Conservation (phyloP, 1,140 invertebrate species). For the Bombyx mori region DNA sequence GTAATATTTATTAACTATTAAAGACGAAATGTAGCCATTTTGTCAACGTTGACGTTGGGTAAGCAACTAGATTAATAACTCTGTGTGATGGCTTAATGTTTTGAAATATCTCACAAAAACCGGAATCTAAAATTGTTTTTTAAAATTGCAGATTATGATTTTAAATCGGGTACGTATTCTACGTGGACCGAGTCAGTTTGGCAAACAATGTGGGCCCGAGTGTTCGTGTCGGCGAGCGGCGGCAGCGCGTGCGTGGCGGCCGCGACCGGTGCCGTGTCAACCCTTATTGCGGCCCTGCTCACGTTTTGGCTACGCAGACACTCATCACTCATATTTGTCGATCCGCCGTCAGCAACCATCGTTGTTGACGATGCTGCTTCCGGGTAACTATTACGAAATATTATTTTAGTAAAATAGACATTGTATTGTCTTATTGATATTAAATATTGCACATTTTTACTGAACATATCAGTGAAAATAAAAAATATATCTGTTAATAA, state of each 20-base stretch:
- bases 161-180: constrained; percentile 83
- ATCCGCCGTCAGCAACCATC: constrained; percentile 10
- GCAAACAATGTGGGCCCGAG: constrained; percentile 79
- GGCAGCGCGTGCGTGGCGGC: constrained; percentile 78
- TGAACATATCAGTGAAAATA: no score
- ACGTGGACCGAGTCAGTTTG: constrained; percentile 95
- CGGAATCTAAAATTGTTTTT: no score
- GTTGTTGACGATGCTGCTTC: constrained; percentile 25
- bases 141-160: constrained; percentile 79
- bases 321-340: constrained; percentile 75
- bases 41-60: no score
- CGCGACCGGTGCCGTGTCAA: constrained; percentile 74
- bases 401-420: not conserved
- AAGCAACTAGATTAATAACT: no score
- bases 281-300: constrained; percentile 76
- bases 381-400: constrained; percentile 18
- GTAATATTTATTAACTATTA: no score
- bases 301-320: constrained; percentile 80
- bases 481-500: no score
- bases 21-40: no score
- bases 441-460: not conserved
- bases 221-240: constrained; percentile 86
- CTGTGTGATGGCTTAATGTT: no score
- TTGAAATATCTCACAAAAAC: no score
- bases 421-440: not conserved